Evolutionary conservation across 2,797 vertebrate genomes (phyloP).

Genomic region (Pipistrellus pygmaeus): DNA sequence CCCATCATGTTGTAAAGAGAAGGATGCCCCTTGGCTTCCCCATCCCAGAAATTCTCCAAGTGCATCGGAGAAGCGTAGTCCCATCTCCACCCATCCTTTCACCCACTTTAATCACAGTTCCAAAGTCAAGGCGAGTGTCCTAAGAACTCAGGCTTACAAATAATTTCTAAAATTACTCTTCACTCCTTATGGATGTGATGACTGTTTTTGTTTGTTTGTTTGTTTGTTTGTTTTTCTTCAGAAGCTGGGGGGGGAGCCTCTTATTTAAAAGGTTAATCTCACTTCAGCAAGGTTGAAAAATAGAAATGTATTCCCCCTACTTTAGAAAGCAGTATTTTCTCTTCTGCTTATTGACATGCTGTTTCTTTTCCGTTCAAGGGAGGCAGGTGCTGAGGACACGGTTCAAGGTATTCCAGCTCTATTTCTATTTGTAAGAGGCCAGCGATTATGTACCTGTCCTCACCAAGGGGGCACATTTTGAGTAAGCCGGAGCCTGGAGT

Average conservation of each 20-base stretch:
- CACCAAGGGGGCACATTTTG: constrained; percentile 27
- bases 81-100: neutral
- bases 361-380: neutral
- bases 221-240: no score
- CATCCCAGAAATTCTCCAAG: neutral
- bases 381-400: neutral
- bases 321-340: constrained; percentile 41
- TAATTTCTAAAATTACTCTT: constrained; percentile 36
- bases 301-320: constrained; percentile 9
- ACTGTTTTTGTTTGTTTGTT: constrained; percentile 12
- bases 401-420: neutral
- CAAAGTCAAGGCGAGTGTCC: constrained; percentile 69
- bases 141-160: constrained; percentile 49
- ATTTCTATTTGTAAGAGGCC: constrained; percentile 54
- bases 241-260: neutral
- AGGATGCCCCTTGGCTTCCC: neutral
- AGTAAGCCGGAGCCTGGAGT: constrained; percentile 42
- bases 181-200: neutral
- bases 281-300: constrained; percentile 48
- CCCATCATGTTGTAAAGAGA: neutral
- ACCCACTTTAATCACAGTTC: constrained; percentile 32
- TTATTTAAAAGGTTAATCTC: constrained; percentile 18
- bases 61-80: neutral
- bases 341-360: neutral
- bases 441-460: constrained; percentile 28